Percentiles rank a stretch among this genome's conserved stretches.
Conservation (phyloP, 2,888 invertebrate genomes). For the Bellardia pandia region DNA sequence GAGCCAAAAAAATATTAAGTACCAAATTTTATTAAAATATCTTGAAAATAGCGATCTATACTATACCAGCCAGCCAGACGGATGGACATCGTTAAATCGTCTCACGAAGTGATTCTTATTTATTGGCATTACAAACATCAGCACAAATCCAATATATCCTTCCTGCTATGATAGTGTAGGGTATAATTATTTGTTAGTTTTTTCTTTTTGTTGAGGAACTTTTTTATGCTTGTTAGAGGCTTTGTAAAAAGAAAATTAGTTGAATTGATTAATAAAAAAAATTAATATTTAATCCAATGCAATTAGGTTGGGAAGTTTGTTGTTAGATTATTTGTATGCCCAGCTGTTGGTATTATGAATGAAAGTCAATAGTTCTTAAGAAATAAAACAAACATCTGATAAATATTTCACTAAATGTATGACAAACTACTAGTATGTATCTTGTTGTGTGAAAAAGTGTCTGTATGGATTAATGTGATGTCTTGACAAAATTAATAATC, state of each 20-base stretch:
- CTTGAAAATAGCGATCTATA: no score
- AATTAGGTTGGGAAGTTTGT: neutral
- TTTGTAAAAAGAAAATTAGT: neutral
- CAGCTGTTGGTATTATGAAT: neutral
- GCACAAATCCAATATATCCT: no score
- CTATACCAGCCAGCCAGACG: no score
- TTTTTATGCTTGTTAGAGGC: constrained; percentile 5
- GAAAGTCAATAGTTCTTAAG: neutral
- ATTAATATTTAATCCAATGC: neutral
- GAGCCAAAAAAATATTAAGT: no score
- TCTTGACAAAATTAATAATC: no score
- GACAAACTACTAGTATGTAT: neutral
- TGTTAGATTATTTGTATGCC: neutral
- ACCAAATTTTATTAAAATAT: no score
- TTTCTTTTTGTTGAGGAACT: neutral
- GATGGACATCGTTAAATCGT: no score
- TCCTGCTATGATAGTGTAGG: no score
- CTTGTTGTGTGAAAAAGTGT: neutral
- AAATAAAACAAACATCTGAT: neutral
- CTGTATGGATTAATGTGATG: no score
- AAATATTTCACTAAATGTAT: neutral
- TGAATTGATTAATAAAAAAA: constrained; percentile 19
- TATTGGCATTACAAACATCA: no score
- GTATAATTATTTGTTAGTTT: neutral
- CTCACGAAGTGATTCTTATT: no score